phyloP scores from a whole-genome alignment of 1,140 invertebrate genomes.

The Saccostrea glomerata region DNA sequence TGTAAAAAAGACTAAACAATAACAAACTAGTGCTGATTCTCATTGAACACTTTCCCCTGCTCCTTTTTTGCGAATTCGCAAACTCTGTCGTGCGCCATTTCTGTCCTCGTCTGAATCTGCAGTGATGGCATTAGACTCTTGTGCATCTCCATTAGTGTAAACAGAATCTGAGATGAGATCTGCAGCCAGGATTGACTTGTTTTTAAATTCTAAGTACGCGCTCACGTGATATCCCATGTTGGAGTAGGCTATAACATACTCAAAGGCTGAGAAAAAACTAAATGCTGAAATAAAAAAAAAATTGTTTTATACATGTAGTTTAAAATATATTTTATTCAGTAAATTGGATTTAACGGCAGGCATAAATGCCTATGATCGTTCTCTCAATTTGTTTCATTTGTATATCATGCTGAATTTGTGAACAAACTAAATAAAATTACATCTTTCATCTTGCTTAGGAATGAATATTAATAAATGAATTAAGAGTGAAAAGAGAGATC shows the following conservation, averaged over 20 bases:
- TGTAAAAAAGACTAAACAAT: neutral
- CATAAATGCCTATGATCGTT: too few species aligned
- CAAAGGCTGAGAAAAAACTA: conserved; percentile 94
- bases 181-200: conserved; percentile 45
- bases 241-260: conserved; percentile 92
- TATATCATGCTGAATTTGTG: too few species aligned
- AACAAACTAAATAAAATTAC: too few species aligned
- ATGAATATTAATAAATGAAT: too few species aligned
- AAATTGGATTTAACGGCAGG: too few species aligned
- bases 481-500: too few species aligned
- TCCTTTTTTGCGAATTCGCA: conserved; percentile 25
- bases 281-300: conserved; percentile 85
- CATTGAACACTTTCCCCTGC: conserved; percentile 24
- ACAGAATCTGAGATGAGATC: conserved; percentile 5
- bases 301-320: too few species aligned
- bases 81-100: neutral
- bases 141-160: conserved; percentile 31
- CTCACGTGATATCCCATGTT: conserved; percentile 95
- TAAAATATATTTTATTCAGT: too few species aligned
- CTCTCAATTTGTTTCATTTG: too few species aligned
- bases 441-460: too few species aligned
- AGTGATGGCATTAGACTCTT: neutral
- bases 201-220: conserved; percentile 88
- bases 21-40: neutral
- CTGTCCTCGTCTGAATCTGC: neutral